Conservation (phyloP, 2,113 vertebrate genomes). For the Dipodomys ordii region DNA sequence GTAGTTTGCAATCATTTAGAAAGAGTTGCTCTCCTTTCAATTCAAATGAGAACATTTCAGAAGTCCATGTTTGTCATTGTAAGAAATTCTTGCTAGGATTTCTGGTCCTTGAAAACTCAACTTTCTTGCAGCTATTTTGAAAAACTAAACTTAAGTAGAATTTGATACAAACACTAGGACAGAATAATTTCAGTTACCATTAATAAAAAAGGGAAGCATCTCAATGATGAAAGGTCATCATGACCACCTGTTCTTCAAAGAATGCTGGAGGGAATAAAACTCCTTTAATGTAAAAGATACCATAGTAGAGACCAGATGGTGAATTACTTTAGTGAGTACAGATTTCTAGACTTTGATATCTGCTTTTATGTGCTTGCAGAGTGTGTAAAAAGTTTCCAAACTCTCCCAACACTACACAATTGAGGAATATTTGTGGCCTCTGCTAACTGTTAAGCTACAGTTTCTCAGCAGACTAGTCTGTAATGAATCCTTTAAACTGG, state of each 20-base stretch:
- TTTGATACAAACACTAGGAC: neutral
- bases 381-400: neutral
- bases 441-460: neutral
- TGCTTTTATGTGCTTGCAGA: neutral
- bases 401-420: neutral
- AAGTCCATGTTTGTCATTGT: neutral
- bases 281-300: neutral
- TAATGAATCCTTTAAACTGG: neutral
- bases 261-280: neutral
- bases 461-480: neutral
- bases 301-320: neutral
- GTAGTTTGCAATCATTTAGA: no score
- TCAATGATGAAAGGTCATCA: neutral
- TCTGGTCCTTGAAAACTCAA: neutral
- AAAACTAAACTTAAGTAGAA: slow-evolving; percentile 27
- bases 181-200: neutral
- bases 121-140: neutral
- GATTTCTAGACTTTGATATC: neutral
- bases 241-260: slow-evolving; percentile 11
- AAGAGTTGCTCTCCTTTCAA: neutral
- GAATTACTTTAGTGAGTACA: neutral
- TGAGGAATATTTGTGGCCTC: neutral
- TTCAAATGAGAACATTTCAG: slow-evolving; percentile 20
- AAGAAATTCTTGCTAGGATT: neutral
- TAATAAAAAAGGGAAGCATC: neutral